phyloP scores from a whole-genome alignment of 2,888 invertebrate genomes.

The Lampropteryx suffumata region DNA sequence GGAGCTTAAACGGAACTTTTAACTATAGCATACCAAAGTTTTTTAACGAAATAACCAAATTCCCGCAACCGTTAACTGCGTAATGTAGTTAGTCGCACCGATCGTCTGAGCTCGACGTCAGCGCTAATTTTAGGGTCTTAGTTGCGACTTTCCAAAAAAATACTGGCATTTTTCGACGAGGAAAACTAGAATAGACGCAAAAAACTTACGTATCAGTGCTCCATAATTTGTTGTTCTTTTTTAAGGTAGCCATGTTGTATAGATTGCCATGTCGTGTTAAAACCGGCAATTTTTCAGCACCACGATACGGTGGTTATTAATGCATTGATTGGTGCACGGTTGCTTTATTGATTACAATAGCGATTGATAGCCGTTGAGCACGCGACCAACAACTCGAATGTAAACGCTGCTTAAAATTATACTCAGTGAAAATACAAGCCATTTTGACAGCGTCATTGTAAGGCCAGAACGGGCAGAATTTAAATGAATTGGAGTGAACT shows the following conservation, averaged over 20 bases:
- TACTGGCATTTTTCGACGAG: conserved; percentile 12
- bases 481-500: no score
- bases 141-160: conserved; percentile 28
- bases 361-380: conserved; percentile 68
- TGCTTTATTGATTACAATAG: conserved; percentile 71
- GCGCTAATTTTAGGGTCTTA: conserved; percentile 32
- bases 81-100: conserved; percentile 33
- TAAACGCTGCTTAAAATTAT: conserved; percentile 45
- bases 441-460: no score
- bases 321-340: conserved; percentile 75
- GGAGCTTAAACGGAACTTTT: conserved; percentile 77
- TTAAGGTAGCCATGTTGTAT: conserved; percentile 2
- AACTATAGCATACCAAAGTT: conserved; percentile 75
- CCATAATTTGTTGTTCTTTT: background rate
- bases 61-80: conserved; percentile 55
- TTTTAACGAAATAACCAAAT: conserved; percentile 81
- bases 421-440: conserved; percentile 36
- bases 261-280: conserved; percentile 38
- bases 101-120: conserved; percentile 33
- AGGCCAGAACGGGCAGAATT: no score
- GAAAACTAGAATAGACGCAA: conserved; percentile 2
- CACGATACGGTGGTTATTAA: conserved; percentile 55
- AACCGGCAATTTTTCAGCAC: conserved; percentile 51
- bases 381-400: conserved; percentile 54
- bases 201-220: background rate